Conservation (phyloP, 1,140 invertebrate species). For the Chrysoperla carnea region DNA sequence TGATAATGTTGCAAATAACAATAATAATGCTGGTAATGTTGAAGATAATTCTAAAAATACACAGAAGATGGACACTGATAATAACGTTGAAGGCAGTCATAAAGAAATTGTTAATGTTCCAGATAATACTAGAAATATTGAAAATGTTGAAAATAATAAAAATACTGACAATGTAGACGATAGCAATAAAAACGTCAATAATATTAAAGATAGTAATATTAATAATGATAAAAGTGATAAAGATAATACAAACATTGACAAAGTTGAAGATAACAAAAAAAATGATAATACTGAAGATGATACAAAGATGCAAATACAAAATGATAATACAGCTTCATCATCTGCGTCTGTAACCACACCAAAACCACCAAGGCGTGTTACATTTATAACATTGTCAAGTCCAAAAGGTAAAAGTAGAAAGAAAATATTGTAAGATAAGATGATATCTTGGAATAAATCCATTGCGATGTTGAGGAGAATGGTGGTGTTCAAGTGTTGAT, state of each 20-base stretch:
- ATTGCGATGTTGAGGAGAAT: too few species aligned
- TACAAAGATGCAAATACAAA: neutral
- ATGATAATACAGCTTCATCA: neutral
- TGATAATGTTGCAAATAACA: neutral
- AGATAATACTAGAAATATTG: too few species aligned
- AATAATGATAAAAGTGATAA: constrained; percentile 5
- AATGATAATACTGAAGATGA: constrained; percentile 9
- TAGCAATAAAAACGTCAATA: too few species aligned
- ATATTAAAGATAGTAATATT: neutral
- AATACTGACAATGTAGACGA: too few species aligned
- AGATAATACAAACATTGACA: constrained; percentile 12
- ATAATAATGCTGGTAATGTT: neutral
- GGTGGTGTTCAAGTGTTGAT: too few species aligned
- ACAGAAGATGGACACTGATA: too few species aligned
- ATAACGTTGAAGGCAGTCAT: too few species aligned
- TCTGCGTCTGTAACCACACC: constrained; percentile 7
- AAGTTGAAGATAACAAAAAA: constrained; percentile 12
- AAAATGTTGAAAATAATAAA: too few species aligned
- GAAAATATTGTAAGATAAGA: constrained; percentile 20
- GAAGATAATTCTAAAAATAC: too few species aligned
- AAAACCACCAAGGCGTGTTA: constrained; percentile 44
- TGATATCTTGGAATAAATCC: neutral
- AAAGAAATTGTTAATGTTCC: too few species aligned
- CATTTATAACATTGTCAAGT: constrained; percentile 54
- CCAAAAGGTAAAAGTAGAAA: constrained; percentile 45